Evolutionary conservation across 2,888 invertebrate genomes (phyloP).

Genomic region (Tholera decimalis): DNA sequence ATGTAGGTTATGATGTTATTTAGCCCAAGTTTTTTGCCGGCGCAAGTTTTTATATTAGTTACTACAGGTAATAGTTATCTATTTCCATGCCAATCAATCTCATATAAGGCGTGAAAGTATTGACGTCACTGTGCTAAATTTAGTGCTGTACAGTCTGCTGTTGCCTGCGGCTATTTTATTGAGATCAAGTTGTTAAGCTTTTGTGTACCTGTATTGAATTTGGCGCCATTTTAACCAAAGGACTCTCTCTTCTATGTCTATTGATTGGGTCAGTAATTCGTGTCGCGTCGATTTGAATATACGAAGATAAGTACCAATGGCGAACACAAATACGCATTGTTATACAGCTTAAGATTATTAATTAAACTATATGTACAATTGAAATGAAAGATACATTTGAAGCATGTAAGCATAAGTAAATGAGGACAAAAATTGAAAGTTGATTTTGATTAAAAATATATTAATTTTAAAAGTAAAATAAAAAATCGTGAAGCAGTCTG

Average conservation of each 20-base stretch:
- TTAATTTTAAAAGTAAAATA: no score
- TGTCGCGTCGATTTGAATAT: not conserved
- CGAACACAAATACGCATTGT: not conserved
- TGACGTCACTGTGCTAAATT: constrained; percentile 86
- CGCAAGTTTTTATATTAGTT: constrained; percentile 86
- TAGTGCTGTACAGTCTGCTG: constrained; percentile 74
- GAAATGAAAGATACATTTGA: no score
- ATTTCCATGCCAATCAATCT: constrained; percentile 88
- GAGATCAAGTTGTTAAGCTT: constrained; percentile 73
- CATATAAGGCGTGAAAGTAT: constrained; percentile 89
- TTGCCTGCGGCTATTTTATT: constrained; percentile 74
- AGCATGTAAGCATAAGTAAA: no score
- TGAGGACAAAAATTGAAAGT: no score
- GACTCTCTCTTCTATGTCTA: constrained; percentile 22
- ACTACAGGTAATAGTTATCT: constrained; percentile 85
- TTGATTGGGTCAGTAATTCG: constrained; percentile 8
- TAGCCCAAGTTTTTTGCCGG: constrained; percentile 86
- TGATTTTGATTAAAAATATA: no score
- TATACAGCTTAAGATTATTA: not conserved
- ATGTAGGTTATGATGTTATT: constrained; percentile 91
- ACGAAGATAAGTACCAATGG: not conserved
- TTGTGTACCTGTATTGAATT: constrained; percentile 51
- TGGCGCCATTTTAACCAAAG: constrained; percentile 23
- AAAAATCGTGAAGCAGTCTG: no score
- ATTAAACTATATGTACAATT: no score